Conservation (phyloP, 2,888 invertebrate genomes). For the Glyphotaelius pellucidus region DNA sequence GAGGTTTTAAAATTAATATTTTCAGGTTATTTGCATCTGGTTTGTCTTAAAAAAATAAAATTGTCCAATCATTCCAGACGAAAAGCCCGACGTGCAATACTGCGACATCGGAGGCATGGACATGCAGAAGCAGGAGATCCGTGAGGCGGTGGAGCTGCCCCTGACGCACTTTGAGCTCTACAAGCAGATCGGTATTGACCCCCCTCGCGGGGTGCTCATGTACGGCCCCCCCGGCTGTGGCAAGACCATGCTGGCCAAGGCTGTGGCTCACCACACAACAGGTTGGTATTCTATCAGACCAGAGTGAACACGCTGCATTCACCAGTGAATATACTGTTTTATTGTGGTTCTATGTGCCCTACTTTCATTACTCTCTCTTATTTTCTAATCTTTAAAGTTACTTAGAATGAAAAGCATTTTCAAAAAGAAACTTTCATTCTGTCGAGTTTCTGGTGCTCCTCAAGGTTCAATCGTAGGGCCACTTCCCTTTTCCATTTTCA, state of each 20-base stretch:
- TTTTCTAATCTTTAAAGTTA: too few species aligned
- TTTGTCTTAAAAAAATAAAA: too few species aligned
- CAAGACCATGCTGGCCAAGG: constrained; percentile 99
- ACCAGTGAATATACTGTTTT: too few species aligned
- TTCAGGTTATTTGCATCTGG: too few species aligned
- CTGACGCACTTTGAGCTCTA: constrained; percentile 99
- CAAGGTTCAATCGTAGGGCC: too few species aligned
- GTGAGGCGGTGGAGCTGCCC: constrained; percentile 98
- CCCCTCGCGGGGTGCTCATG: constrained; percentile 98
- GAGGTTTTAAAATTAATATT: too few species aligned
- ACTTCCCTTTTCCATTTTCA: too few species aligned
- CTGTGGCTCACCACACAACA: constrained; percentile 98
- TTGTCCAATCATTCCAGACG: constrained; percentile 80
- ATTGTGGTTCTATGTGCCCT: too few species aligned
- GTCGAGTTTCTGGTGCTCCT: too few species aligned
- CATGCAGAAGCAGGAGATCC: constrained; percentile 99
- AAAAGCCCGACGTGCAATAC: constrained; percentile 98
- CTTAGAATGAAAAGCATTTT: too few species aligned
- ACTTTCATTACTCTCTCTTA: too few species aligned
- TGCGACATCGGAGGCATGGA: constrained; percentile 99
- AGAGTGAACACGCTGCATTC: neutral
- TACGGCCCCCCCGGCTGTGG: constrained; percentile 99
- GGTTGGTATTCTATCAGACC: constrained; percentile 74
- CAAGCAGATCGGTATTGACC: constrained; percentile 99
- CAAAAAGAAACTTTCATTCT: too few species aligned